A percentile compares a stretch with the other conserved stretches of the same genome.
Evolutionary conservation across 2,888 invertebrate genomes (phyloP).

Genomic region (Clivina fossor): DNA sequence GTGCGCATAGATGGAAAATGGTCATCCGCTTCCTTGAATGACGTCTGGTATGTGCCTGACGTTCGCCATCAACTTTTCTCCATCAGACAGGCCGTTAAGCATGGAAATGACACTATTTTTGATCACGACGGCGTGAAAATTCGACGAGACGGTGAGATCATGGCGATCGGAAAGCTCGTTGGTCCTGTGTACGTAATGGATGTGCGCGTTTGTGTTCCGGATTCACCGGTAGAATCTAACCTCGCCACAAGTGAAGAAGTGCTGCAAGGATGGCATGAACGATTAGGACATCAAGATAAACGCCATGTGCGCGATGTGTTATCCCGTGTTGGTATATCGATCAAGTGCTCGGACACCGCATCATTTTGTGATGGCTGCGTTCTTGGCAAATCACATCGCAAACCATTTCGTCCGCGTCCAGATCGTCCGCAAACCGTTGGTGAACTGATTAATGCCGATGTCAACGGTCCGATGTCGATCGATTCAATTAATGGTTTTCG

Average conservation of each 20-base stretch:
- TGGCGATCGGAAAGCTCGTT: constrained; percentile 35
- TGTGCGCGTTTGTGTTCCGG: constrained; percentile 35
- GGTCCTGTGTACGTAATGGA: constrained; percentile 38
- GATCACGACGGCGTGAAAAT: constrained; percentile 35
- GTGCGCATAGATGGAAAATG: constrained; percentile 22
- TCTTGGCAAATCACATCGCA: constrained; percentile 30
- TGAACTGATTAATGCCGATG: constrained; percentile 40
- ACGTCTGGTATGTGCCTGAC: constrained; percentile 35
- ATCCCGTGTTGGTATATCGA: constrained; percentile 36
- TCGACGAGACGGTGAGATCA: constrained; percentile 32
- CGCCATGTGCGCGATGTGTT: constrained; percentile 40
- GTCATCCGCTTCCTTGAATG: constrained; percentile 31
- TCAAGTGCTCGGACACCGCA: constrained; percentile 37
- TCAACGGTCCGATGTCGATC: constrained; percentile 40
- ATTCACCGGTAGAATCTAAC: constrained; percentile 33
- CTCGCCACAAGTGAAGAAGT: constrained; percentile 37
- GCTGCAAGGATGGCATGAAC: constrained; percentile 40
- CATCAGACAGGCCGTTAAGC: constrained; percentile 36
- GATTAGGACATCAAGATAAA: constrained; percentile 40
- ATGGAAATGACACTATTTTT: constrained; percentile 34
- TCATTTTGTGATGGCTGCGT: constrained; percentile 35
- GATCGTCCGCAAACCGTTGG: constrained; percentile 36
- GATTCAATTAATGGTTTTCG: constrained; percentile 39
- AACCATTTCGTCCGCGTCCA: constrained; percentile 27
- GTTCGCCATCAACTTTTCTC: constrained; percentile 38